phyloP scores from a whole-genome alignment of 2,113 vertebrate genomes.

The Psittacara wagleri region DNA sequence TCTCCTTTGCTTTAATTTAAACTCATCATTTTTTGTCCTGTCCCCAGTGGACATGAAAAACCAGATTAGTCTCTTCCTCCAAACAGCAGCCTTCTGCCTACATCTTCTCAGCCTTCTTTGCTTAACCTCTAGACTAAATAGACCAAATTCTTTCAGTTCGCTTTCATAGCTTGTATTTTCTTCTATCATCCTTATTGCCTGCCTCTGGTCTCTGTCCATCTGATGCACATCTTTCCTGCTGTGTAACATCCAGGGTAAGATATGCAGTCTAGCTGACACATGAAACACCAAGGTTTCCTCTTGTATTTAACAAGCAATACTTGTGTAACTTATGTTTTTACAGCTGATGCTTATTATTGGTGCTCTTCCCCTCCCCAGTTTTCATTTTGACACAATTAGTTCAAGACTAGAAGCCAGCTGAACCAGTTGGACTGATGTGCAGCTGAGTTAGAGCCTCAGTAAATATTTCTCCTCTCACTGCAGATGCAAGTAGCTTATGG shows the following conservation, averaged over 20 bases:
- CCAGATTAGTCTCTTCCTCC: not conserved
- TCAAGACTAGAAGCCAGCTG: not conserved
- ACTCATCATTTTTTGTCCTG: not conserved
- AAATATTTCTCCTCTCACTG: not conserved
- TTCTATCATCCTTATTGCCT: not conserved
- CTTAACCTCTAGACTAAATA: constrained; percentile 10
- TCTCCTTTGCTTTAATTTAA: not conserved
- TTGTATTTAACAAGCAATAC: not conserved
- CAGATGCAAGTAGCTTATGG: not conserved
- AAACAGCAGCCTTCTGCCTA: not conserved
- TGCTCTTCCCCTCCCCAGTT: not conserved
- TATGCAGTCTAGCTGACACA: not conserved
- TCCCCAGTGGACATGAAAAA: not conserved
- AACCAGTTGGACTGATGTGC: not conserved
- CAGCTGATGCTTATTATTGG: rapidly evolving
- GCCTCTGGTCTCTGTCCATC: not conserved
- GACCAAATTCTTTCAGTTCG: not conserved
- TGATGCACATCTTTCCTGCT: not conserved
- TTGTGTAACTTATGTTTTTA: not conserved
- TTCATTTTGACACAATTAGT: not conserved
- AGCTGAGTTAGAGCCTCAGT: not conserved
- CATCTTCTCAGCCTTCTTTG: not conserved
- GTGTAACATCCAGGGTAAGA: not conserved
- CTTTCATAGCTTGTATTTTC: not conserved
- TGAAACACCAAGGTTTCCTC: not conserved